phyloP scores from a whole-genome alignment of 2,797 vertebrate species.

The Phataginus tetradactyla region DNA sequence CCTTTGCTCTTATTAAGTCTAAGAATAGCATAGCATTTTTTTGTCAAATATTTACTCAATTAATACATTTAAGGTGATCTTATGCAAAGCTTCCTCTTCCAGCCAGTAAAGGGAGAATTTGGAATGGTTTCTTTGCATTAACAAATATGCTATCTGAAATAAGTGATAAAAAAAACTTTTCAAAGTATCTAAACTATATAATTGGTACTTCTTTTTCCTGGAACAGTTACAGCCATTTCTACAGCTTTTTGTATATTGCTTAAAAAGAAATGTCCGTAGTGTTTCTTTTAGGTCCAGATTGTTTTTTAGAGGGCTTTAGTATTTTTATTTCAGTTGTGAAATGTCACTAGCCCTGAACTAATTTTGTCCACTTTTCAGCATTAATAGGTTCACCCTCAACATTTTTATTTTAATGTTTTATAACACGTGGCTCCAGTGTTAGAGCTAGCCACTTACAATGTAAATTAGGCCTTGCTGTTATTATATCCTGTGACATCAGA shows the following conservation, averaged over 20 bases:
- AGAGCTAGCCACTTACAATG: not conserved
- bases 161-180: not conserved
- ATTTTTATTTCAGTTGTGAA: constrained; percentile 37
- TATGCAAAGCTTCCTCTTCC: not conserved
- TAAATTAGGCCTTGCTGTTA: not conserved
- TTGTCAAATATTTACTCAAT: not conserved
- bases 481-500: not conserved
- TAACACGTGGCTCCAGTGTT: not conserved
- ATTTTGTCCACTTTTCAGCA: not conserved
- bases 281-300: not conserved
- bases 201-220: not conserved
- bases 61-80: not conserved
- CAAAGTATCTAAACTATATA: not conserved
- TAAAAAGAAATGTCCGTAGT: not conserved
- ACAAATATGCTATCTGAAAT: not conserved
- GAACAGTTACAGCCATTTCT: constrained; percentile 19
- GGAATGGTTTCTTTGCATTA: not conserved
- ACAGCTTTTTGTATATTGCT: not conserved
- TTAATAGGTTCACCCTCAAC: not conserved
- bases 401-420: constrained; percentile 37
- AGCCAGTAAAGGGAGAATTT: not conserved
- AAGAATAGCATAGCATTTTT: not conserved
- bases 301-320: not conserved
- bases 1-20: not conserved
- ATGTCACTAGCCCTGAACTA: not conserved